These are phyloP conservation scores for Kryptolebias ocellatus DNA, from an alignment of 2,797 vertebrate genomes.

Conservation along the genomic window DNA sequence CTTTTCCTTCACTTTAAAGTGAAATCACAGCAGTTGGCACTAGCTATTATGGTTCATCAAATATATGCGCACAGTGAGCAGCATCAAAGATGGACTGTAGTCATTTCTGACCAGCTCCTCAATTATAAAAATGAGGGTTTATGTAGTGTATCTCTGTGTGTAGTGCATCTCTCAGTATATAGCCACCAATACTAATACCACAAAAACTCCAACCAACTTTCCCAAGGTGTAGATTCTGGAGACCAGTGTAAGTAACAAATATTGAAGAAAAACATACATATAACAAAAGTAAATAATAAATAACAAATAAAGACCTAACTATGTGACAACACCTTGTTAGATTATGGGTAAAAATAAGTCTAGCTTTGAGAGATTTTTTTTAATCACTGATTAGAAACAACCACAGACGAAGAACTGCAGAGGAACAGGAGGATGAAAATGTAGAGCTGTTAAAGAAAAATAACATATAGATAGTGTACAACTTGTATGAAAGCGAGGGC, in stretches of 20 bases:
- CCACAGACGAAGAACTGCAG: slow-evolving; percentile 1
- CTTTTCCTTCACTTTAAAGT: not conserved
- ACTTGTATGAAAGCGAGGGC: slow-evolving; percentile 65
- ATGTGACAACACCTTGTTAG: not conserved
- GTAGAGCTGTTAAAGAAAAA: slow-evolving; percentile 57
- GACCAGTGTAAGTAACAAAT: not conserved
- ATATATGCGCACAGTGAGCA: not conserved
- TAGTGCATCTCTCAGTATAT: not conserved
- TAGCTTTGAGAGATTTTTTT: not conserved
- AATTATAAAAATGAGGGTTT: not conserved
- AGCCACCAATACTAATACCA: not conserved
- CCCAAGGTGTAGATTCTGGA: not conserved
- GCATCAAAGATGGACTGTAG: not conserved
- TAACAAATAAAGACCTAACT: not conserved
- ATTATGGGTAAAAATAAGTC: not conserved
- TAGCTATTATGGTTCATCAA: not conserved
- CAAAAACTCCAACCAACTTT: not conserved
- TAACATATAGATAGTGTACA: slow-evolving; percentile 64
- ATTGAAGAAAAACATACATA: not conserved
- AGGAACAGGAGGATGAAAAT: slow-evolving; percentile 46
- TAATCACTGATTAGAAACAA: slow-evolving; percentile 12
- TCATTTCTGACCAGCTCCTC: not conserved
- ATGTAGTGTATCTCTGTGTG: not conserved
- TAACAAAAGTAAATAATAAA: not conserved
- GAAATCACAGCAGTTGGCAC: not conserved